A percentile compares a stretch with the other conserved stretches of the same genome.
These are phyloP conservation scores for Leucania comma DNA, from an alignment of 2,888 invertebrate genomes.

Conservation along the genomic window DNA sequence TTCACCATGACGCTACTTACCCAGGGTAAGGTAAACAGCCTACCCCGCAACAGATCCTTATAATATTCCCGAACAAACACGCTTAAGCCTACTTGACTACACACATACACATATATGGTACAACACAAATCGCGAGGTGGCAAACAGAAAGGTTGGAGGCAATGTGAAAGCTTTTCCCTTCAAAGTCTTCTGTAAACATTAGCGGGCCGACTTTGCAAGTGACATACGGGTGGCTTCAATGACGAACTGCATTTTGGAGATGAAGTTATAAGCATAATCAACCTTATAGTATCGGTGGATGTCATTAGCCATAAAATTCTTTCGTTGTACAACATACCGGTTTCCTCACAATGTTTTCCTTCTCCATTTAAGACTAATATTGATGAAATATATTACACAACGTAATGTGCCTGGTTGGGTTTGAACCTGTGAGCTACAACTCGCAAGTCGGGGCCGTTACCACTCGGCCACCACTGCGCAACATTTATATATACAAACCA, in stretches of 20 bases:
- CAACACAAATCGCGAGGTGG: constrained; percentile 72
- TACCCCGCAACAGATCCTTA: constrained; percentile 25
- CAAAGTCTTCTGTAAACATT: constrained; percentile 81
- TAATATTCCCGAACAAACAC: constrained; percentile 55
- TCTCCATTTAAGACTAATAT: too few species aligned
- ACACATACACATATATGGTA: constrained; percentile 60
- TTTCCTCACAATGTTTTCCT: too few species aligned
- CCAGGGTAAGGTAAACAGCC: neutral
- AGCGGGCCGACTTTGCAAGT: constrained; percentile 72
- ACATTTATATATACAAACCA: too few species aligned
- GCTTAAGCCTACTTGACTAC: constrained; percentile 48
- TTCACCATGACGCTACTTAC: neutral
- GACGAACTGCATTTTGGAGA: constrained; percentile 11
- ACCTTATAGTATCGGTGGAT: too few species aligned
- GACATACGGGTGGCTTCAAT: constrained; percentile 57
- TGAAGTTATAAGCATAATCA: neutral
- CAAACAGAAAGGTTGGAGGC: constrained; percentile 80
- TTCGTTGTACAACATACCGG: too few species aligned
- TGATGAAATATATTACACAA: too few species aligned
- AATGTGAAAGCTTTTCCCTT: constrained; percentile 81
- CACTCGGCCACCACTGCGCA: too few species aligned
- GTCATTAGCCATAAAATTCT: too few species aligned
- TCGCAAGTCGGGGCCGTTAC: too few species aligned
- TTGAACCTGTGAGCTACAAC: too few species aligned
- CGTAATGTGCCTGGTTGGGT: too few species aligned